phyloP scores from a whole-genome alignment of 2,888 invertebrate genomes.

The Sturmia bella region DNA sequence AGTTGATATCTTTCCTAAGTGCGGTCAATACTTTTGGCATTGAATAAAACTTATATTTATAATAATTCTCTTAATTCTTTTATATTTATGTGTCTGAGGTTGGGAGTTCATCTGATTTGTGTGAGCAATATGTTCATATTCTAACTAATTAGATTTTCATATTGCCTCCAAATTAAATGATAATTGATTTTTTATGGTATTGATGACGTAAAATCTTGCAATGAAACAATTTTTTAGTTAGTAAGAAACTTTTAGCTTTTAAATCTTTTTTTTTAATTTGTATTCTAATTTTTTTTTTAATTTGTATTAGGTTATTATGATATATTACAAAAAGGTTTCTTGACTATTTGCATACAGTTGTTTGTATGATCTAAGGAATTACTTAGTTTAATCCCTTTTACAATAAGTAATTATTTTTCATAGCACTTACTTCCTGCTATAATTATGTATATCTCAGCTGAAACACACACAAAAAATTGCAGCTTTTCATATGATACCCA shows the following conservation, averaged over 20 bases:
- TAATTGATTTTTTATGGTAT: too few species aligned
- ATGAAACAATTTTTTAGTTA: not conserved
- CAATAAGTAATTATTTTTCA: too few species aligned
- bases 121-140: conserved; percentile 66
- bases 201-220: too few species aligned
- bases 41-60: conserved; percentile 38
- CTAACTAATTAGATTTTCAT: conserved; percentile 15
- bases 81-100: conserved; percentile 52
- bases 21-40: conserved; percentile 64
- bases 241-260: not conserved
- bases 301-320: too few species aligned
- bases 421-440: too few species aligned
- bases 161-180: not conserved
- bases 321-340: too few species aligned
- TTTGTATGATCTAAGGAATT: too few species aligned
- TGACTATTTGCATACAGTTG: too few species aligned
- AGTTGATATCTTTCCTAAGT: conserved; percentile 16
- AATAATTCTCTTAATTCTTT: conserved; percentile 25
- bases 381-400: too few species aligned
- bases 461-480: not conserved
- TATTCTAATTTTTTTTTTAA: too few species aligned
- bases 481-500: conserved; percentile 18
- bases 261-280: too few species aligned
- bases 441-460: not conserved
- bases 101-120: conserved; percentile 71